These are phyloP conservation scores for Microplitis deprimator DNA, from an alignment of 2,888 invertebrate species.

Conservation along the genomic window DNA sequence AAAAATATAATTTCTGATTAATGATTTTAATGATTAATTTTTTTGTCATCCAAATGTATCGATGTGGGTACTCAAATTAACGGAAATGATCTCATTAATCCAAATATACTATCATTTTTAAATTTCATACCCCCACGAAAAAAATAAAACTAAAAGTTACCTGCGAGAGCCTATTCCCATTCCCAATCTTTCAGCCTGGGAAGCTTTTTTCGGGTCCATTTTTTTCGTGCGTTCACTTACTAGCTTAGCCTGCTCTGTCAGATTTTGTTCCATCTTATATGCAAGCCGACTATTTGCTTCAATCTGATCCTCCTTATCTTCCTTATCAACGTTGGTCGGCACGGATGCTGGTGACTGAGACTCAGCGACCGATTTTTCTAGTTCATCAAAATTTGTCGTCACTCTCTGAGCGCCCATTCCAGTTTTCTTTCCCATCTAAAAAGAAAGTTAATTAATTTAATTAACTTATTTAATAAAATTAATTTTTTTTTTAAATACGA, in stretches of 20 bases:
- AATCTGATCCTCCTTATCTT: constrained; percentile 80
- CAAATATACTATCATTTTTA: neutral
- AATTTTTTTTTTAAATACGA: neutral
- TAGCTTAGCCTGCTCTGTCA: constrained; percentile 79
- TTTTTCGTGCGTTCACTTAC: constrained; percentile 82
- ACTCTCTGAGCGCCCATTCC: constrained; percentile 96
- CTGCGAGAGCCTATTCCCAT: constrained; percentile 83
- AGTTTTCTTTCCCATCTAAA: constrained; percentile 85
- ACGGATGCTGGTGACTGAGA: constrained; percentile 70
- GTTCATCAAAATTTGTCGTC: constrained; percentile 93
- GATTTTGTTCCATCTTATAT: constrained; percentile 79
- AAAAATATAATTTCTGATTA: no score
- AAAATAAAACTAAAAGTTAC: constrained; percentile 64
- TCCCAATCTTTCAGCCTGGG: constrained; percentile 92
- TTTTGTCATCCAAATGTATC: no score
- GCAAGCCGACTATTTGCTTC: constrained; percentile 79
- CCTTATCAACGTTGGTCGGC: constrained; percentile 52
- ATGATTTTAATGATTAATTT: no score
- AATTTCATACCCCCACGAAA: neutral
- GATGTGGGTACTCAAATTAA: no score
- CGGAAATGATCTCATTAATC: no score
- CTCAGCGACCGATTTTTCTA: constrained; percentile 91
- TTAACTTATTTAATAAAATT: constrained; percentile 21
- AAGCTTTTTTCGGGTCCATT: constrained; percentile 86
- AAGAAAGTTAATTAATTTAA: constrained; percentile 27